A percentile compares a stretch with the other conserved stretches of the same genome.
These are phyloP conservation scores for Chamaea fasciata DNA, from an alignment of 2,113 vertebrate genomes.

Conservation along the genomic window DNA sequence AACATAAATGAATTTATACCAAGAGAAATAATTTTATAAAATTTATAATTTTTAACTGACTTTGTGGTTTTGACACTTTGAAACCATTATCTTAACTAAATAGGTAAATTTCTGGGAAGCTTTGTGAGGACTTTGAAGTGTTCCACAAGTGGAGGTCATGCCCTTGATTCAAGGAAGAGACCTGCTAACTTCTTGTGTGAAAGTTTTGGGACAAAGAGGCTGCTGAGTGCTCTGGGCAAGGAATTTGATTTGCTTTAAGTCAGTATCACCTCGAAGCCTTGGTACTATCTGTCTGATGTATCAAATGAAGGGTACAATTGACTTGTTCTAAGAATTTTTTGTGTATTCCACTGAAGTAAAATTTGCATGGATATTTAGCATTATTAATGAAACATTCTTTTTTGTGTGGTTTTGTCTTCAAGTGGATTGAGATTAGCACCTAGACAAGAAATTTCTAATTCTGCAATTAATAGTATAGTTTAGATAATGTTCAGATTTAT, in stretches of 20 bases:
- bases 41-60: background rate
- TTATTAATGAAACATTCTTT: background rate
- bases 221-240: background rate
- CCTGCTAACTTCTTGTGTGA: background rate
- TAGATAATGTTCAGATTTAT: background rate
- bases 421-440: background rate
- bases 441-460: background rate
- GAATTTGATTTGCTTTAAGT: background rate
- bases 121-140: background rate
- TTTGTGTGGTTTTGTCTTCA: background rate
- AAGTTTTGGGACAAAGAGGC: background rate
- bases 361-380: background rate
- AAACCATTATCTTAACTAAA: background rate
- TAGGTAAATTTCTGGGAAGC: background rate
- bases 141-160: background rate
- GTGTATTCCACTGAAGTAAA: background rate
- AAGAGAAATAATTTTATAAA: too few relatives aligned
- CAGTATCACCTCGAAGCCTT: background rate
- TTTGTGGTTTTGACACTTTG: background rate
- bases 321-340: background rate
- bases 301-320: background rate
- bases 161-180: background rate
- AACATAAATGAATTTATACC: background rate
- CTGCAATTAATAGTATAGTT: background rate
- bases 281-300: accelerated